Percentiles rank a stretch among this genome's conserved stretches.
Conservation (phyloP, 2,797 vertebrate species). For the Lates japonicus region DNA sequence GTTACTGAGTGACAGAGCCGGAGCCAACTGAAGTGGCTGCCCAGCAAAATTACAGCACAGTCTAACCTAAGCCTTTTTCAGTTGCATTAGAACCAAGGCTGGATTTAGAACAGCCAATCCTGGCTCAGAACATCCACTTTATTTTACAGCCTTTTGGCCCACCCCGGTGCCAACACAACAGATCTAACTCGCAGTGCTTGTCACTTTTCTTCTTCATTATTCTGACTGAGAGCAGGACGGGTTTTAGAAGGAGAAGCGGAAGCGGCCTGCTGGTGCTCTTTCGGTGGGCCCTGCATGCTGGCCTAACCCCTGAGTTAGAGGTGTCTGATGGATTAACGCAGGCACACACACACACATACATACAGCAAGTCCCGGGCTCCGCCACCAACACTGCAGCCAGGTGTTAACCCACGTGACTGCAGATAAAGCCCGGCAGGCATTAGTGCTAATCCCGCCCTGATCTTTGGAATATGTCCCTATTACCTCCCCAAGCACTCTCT, state of each 20-base stretch:
- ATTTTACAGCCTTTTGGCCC: constrained; percentile 61
- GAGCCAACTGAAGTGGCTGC: constrained; percentile 59
- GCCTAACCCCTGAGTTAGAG: constrained; percentile 73
- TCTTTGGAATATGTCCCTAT: constrained; percentile 87
- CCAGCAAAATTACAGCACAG: constrained; percentile 65
- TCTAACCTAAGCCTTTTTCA: constrained; percentile 71
- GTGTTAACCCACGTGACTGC: constrained; percentile 87
- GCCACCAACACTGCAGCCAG: constrained; percentile 81
- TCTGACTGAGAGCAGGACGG: constrained; percentile 25
- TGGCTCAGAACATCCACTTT: constrained; percentile 73
- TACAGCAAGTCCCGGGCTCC: constrained; percentile 54
- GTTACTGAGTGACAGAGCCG: constrained; percentile 66
- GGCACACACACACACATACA: constrained; percentile 50
- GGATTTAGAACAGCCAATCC: constrained; percentile 76
- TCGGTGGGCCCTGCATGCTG: constrained; percentile 42
- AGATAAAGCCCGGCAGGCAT: constrained; percentile 87
- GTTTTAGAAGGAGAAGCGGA: constrained; percentile 34
- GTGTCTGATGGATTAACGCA: constrained; percentile 79
- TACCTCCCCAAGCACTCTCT: constrained; percentile 77
- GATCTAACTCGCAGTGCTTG: constrained; percentile 10
- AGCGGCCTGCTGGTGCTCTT: constrained; percentile 38
- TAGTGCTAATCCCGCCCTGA: constrained; percentile 88
- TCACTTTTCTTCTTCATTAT: constrained; percentile 41
- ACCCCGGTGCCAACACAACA: constrained; percentile 40
- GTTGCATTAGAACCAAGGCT: constrained; percentile 71